Conservation (phyloP, 2,797 vertebrate species). For the Emys orbicularis region DNA sequence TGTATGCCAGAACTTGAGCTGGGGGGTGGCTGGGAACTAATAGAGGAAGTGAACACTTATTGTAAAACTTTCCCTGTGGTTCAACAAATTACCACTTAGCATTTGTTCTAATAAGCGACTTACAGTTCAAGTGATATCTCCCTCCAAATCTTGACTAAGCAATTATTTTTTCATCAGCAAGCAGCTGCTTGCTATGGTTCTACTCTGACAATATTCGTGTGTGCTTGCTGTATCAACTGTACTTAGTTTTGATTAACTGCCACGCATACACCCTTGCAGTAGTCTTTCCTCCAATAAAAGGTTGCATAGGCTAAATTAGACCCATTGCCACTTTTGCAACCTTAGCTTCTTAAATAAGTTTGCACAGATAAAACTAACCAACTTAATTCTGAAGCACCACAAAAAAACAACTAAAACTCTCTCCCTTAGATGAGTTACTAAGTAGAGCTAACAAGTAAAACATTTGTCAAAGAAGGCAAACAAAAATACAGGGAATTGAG, state of each 20-base stretch:
- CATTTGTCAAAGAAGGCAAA: background rate
- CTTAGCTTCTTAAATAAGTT: background rate
- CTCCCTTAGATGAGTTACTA: background rate
- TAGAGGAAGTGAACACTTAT: background rate
- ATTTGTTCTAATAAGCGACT: background rate
- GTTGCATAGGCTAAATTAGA: background rate
- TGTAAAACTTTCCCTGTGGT: background rate
- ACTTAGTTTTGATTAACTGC: background rate
- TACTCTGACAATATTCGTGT: background rate
- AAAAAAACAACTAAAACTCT: background rate
- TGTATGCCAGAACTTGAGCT: background rate
- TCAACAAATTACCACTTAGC: background rate
- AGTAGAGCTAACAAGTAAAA: background rate
- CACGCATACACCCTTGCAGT: background rate
- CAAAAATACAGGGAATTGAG: background rate
- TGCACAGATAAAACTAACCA: background rate
- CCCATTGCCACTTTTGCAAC: background rate
- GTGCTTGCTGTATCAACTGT: background rate
- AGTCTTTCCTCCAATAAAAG: background rate
- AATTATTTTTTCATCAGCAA: no score
- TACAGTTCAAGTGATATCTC: background rate
- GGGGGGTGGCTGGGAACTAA: background rate
- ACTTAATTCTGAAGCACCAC: background rate
- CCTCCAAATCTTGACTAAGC: background rate
- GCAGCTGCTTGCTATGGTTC: no score